These are phyloP conservation scores for Trematomus loennbergii DNA, from an alignment of 2,113 vertebrate genomes.

Conservation along the genomic window DNA sequence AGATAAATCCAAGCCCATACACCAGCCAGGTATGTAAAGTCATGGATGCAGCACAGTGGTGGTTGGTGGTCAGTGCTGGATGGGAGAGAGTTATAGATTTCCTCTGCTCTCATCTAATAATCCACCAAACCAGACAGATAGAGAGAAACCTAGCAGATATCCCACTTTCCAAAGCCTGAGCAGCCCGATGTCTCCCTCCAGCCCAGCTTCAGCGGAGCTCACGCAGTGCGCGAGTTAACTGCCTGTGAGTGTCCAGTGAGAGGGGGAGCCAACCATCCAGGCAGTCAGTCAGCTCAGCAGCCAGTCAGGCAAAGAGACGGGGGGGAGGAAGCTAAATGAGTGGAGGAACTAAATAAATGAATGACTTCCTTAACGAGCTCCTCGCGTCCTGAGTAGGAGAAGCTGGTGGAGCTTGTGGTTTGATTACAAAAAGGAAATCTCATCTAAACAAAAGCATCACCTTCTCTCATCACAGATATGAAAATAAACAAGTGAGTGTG, in stretches of 20 bases:
- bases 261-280: conserved; percentile 71
- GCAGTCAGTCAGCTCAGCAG: conserved; percentile 76
- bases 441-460: neutral
- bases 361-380: conserved; percentile 54
- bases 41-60: conserved; percentile 83
- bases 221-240: conserved; percentile 51
- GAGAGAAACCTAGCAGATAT: conserved; percentile 48
- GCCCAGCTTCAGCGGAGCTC: conserved; percentile 54
- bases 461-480: conserved; percentile 27
- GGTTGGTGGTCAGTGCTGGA: conserved; percentile 56
- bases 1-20: conserved; percentile 81
- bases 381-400: conserved; percentile 47
- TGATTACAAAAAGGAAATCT: conserved; percentile 26
- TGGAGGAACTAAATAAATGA: conserved; percentile 65
- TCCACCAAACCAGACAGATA: conserved; percentile 52
- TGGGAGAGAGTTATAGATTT: conserved; percentile 43
- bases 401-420: conserved; percentile 24
- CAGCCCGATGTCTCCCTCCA: conserved; percentile 57
- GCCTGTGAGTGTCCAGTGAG: conserved; percentile 64
- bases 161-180: conserved; percentile 64
- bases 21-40: conserved; percentile 80
- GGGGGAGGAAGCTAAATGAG: conserved; percentile 67
- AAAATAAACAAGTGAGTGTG: conserved; percentile 44
- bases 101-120: conserved; percentile 62
- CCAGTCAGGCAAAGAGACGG: conserved; percentile 70